phyloP scores from a whole-genome alignment of 2,113 vertebrate species.

The cattle (Bos taurus) region DNA sequence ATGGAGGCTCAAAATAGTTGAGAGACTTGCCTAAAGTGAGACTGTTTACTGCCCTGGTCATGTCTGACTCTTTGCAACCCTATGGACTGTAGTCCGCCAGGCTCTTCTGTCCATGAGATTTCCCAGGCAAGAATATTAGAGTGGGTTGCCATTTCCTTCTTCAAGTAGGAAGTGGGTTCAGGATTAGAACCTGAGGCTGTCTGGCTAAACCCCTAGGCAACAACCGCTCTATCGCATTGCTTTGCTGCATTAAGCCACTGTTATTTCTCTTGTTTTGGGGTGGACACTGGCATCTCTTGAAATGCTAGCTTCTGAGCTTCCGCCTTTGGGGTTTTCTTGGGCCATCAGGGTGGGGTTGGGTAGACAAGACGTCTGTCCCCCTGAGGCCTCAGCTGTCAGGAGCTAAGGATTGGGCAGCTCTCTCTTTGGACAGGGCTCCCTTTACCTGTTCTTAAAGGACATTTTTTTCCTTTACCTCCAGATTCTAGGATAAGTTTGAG shows the following conservation, averaged over 20 bases:
- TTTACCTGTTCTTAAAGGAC: neutral
- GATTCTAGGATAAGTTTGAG: slow-evolving; percentile 30
- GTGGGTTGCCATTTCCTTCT: neutral
- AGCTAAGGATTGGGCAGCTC: neutral
- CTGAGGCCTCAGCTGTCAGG: neutral
- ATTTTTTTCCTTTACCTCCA: slow-evolving; percentile 3
- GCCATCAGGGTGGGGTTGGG: neutral
- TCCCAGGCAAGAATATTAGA: neutral
- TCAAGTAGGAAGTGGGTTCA: neutral
- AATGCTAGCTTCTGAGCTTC: neutral
- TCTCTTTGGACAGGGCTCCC: neutral
- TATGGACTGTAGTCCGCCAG: neutral
- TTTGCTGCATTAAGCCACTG: neutral
- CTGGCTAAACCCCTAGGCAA: neutral
- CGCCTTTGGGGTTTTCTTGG: neutral
- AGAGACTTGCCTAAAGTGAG: neutral
- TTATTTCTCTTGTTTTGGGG: neutral
- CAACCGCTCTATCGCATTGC: neutral
- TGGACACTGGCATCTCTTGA: neutral
- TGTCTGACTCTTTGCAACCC: neutral
- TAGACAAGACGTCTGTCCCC: neutral
- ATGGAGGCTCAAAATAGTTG: neutral
- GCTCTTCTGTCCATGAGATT: neutral
- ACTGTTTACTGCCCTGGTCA: neutral
- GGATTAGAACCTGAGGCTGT: neutral